Base-by-base conservation (phyloP, 2,113 vertebrate genomes). In the Hippocampus mohnikei region DNA sequence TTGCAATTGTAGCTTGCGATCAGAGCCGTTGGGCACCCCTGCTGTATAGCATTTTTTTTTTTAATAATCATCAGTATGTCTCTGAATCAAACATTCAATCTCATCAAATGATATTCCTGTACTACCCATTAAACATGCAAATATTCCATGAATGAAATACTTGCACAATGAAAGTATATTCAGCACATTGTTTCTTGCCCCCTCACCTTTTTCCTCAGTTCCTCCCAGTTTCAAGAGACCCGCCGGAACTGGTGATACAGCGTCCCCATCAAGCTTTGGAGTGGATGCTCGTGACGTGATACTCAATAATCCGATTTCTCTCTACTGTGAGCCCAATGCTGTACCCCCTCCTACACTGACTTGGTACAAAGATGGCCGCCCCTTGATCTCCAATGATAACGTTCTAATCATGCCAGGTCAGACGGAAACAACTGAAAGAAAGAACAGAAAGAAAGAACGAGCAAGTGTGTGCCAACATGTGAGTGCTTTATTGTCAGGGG, bases 321-420 rank as follows among this genome's bases (percentile, higher is more conserved):
- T 99, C 53, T 93, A 95, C 75, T 99, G 97, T 69, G 97, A 99
- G 82, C 95, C 95, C 70, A 96, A 92, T 0, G 97, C 97, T 10
- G 94, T 97, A 2, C 97, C 97, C 1, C 95, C 96, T 27, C 97
- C 97, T 0, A 92, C 93, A 0, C 94, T 99, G 42, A 98, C 94
- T 0, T 99, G 97, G 97, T 97, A 95, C 86, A 98, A 96, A 85
- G 95, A 98, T 46, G 94, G 94, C 10, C 86, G 69, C 0, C 85
- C 85, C 16, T 75, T 99, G 77, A 91, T 87, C 37, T 98, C 95
- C 1, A 96, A 79, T 67, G 94, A 96, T 66, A 94, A 91, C 89
- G 91, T 95, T 6, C 79, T 98, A 29, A 91, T 99, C 85, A 78
- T 97, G 62, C 97, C 97, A 87, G 97, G 97, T 99, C 71, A 83